phyloP scores from a whole-genome alignment of 2,888 invertebrate genomes.

The Drosophila mimica region DNA sequence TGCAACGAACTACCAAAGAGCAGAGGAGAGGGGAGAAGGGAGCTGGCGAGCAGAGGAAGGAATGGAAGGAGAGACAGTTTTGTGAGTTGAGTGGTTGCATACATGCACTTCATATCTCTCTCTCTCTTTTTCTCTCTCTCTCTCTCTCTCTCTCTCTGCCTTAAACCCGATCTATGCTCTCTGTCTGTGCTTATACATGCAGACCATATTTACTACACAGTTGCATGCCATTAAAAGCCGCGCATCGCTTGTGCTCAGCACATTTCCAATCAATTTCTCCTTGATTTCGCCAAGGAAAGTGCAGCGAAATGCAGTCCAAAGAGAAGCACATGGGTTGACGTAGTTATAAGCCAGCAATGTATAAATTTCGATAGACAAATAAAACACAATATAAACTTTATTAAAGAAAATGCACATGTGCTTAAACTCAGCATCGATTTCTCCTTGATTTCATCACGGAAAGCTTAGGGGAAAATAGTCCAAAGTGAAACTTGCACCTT shows the following conservation, averaged over 20 bases:
- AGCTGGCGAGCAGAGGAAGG: neutral
- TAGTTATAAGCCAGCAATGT: neutral
- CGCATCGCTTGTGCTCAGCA: conserved; percentile 10
- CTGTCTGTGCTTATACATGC: conserved; percentile 28
- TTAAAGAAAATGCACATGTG: neutral
- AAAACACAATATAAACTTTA: neutral
- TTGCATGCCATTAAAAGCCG: conserved; percentile 57
- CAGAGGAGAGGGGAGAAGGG: neutral
- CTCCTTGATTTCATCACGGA: neutral
- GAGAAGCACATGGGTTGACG: neutral
- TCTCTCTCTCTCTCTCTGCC: neutral
- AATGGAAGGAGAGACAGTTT: neutral
- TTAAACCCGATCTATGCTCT: neutral
- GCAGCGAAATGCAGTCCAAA: neutral
- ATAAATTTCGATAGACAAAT: neutral
- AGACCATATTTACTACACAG: conserved; percentile 57
- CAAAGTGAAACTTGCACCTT: neutral
- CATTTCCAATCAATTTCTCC: conserved; percentile 15
- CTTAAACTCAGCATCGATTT: neutral
- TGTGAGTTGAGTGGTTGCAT: conserved; percentile 16
- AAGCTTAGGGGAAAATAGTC: too few species aligned
- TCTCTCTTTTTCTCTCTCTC: neutral
- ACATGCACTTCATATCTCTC: conserved; percentile 11
- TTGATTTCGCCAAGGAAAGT: conserved; percentile 20
- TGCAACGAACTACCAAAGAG: conserved; percentile 21